Base-by-base conservation (phyloP, 2,888 invertebrate species). In the Marronus borbonicus region DNA sequence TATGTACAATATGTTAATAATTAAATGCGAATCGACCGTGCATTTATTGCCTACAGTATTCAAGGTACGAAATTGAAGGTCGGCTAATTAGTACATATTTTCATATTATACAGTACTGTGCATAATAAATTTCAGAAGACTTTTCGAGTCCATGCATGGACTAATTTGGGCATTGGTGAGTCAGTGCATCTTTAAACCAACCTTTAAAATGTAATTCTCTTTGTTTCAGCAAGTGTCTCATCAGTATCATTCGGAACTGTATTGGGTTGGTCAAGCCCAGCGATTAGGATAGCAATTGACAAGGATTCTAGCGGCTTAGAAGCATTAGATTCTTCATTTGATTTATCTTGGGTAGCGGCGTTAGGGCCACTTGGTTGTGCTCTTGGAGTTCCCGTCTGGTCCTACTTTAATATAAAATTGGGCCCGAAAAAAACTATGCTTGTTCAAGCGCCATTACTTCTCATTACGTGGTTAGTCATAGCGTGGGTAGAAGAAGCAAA, bases 381-480 rank as follows among this genome's bases (percentile, higher is more conserved):
- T 2, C 5, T 84, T 3, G 85, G 85, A 12, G 79, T 84, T 12
- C 69, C 80, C 5, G 74, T 81, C 0, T 84, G 83, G 81, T 78
- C 82, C 7, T 82, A 82, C 65, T 62, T 81, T 12, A 82, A 81
- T 39, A 64, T 75, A n/a, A 83, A 81, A 49, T 75, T 84, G 5
- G 85, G 85, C 2, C 85, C 85, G 4, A 84, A 80, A 80, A 82
- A 78, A 52, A 83, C 82, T 2, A 78, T 85, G 77, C 36, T 82
- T 58, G 55, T 83, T 8, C 83, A 84, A 78, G 79, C 82, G 3
- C 81, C 82, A 0, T 80, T 84, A 7, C 81, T 82, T 44, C 70
- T 84, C 10, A 2, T 83, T 0, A 80, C 79, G n/a, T 84, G 82
- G 81, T 24, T 82, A 20, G 14, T 81, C 24, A 77, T 82, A 2